Evolutionary conservation across 1,140 invertebrate genomes (phyloP).

Genomic region (Bombus superbus): DNA sequence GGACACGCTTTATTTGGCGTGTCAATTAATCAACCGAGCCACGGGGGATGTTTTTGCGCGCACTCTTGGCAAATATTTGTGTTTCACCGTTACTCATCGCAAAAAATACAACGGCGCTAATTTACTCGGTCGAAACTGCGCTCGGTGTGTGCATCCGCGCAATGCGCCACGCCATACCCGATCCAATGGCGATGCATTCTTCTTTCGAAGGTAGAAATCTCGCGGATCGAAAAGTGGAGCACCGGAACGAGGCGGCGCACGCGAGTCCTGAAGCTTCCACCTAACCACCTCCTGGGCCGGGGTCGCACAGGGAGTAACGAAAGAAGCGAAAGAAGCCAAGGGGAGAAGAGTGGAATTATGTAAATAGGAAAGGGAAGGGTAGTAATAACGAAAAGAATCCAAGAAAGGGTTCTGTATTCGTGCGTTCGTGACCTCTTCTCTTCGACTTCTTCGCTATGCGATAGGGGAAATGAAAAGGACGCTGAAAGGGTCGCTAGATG

Average conservation of each 20-base stretch:
- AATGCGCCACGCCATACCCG: not conserved
- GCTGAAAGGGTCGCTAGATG: slow-evolving; percentile 7
- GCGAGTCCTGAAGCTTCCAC: not conserved
- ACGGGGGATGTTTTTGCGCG: not conserved
- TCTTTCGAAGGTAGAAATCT: slow-evolving; percentile 24
- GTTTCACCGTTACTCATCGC: slow-evolving; percentile 19
- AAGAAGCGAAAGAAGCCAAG: not conserved
- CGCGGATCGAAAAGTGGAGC: slow-evolving; percentile 49
- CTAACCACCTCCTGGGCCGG: not conserved
- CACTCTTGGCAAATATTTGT: slow-evolving; percentile 48
- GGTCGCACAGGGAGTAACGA: not conserved
- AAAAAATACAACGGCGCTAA: slow-evolving; percentile 28
- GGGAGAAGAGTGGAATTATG: slow-evolving; percentile 17
- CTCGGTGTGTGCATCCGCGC: slow-evolving; percentile 18
- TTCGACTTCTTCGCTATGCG: not conserved
- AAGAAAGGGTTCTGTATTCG: not conserved
- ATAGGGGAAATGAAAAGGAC: slow-evolving; percentile 4
- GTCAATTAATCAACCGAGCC: slow-evolving; percentile 24
- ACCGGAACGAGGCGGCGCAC: slow-evolving; percentile 7
- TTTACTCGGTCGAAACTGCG: slow-evolving; percentile 8
- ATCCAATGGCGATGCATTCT: slow-evolving; percentile 8
- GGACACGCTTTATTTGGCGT: slow-evolving; percentile 20
- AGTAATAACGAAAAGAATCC: slow-evolving; percentile 16
- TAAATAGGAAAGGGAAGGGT: slow-evolving; percentile 33
- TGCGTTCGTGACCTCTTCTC: not conserved